These are phyloP conservation scores for Dryobotodes eremita DNA, from an alignment of 2,888 invertebrate species.

Conservation along the genomic window DNA sequence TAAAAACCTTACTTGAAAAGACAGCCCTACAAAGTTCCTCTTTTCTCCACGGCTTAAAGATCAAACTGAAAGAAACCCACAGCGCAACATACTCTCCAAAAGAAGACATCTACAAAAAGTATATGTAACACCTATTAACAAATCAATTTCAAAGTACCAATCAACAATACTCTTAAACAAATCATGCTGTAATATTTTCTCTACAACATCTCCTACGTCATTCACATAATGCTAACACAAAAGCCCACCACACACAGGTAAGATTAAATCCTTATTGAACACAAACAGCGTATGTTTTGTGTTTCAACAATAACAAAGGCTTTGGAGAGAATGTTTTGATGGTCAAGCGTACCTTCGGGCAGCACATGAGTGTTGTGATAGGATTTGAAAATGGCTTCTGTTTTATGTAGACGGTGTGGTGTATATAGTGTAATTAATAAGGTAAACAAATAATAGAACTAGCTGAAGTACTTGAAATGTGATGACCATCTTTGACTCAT, in stretches of 20 bases:
- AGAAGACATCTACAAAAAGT: too few species aligned
- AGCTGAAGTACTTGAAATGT: too few species aligned
- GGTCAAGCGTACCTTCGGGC: slow-evolving; percentile 60
- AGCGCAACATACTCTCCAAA: too few species aligned
- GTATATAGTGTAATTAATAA: slow-evolving; percentile 1
- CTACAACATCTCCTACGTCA: neutral
- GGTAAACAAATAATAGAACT: neutral
- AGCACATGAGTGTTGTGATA: slow-evolving; percentile 30
- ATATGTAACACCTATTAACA: too few species aligned
- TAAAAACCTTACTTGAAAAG: too few species aligned
- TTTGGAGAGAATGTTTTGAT: slow-evolving; percentile 37
- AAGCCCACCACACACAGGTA: slow-evolving; percentile 18
- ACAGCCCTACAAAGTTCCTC: too few species aligned
- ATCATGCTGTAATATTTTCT: neutral
- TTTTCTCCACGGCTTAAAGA: too few species aligned
- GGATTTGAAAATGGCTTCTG: slow-evolving; percentile 13
- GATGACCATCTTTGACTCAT: too few species aligned
- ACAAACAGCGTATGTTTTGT: slow-evolving; percentile 52
- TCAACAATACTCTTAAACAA: too few species aligned
- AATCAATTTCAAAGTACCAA: too few species aligned
- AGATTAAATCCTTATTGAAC: slow-evolving; percentile 57
- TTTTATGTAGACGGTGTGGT: neutral
- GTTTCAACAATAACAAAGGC: slow-evolving; percentile 41
- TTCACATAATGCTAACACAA: slow-evolving; percentile 9
- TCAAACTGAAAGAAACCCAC: too few species aligned